Evolutionary conservation across 2,113 vertebrate genomes (phyloP).

Genomic region (Silurus glanis): DNA sequence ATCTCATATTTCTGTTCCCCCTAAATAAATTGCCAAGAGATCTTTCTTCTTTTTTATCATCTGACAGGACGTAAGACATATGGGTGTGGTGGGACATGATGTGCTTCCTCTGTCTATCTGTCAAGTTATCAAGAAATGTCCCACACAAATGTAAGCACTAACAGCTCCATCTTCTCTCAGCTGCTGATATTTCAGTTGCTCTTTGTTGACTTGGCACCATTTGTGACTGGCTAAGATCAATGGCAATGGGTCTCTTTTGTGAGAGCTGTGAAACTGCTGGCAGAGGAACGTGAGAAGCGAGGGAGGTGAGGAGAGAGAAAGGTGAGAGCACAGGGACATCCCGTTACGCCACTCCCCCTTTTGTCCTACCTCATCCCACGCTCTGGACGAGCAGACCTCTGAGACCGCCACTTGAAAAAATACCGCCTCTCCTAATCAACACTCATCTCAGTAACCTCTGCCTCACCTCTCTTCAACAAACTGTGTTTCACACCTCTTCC

Average conservation of each 20-base stretch:
- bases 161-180: constrained; percentile 33
- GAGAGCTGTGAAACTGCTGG: constrained; percentile 50
- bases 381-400: constrained; percentile 39
- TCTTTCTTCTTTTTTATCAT: constrained; percentile 22
- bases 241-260: constrained; percentile 54
- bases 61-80: constrained; percentile 10
- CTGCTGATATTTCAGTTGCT: constrained; percentile 48
- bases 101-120: constrained; percentile 19
- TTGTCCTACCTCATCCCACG: constrained; percentile 44
- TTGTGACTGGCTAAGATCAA: constrained; percentile 49
- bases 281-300: constrained; percentile 56
- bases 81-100: constrained; percentile 26
- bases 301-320: constrained; percentile 46
- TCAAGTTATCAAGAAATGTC: constrained; percentile 36
- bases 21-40: constrained; percentile 16
- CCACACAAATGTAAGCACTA: constrained; percentile 31
- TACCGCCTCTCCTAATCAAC: constrained; percentile 24
- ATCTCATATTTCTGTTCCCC: constrained; percentile 30
- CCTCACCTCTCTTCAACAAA: constrained; percentile 37
- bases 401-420: constrained; percentile 11
- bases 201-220: constrained; percentile 57
- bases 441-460: constrained; percentile 40
- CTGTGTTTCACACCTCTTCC: constrained; percentile 37
- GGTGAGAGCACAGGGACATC: constrained; percentile 51
- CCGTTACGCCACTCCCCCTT: constrained; percentile 45